Conservation (phyloP, 2,797 vertebrate species). For the Setipinna tenuifilis region DNA sequence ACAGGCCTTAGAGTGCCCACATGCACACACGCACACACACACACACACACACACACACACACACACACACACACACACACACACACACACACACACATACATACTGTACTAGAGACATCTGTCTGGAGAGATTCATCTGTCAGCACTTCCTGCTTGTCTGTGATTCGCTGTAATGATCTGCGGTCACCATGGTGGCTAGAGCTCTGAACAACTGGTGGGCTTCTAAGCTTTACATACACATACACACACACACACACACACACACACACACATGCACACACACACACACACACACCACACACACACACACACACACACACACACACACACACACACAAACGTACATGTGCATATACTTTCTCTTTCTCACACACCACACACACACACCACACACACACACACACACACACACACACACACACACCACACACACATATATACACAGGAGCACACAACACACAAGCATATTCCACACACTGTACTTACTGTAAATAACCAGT, state of each 20-base stretch:
- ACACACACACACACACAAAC: no score
- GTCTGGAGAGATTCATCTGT: not conserved
- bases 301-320: no score
- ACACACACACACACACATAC: not conserved
- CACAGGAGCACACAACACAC: no score
- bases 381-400: no score
- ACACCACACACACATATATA: no score
- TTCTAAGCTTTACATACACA: not conserved
- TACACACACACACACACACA: not conserved
- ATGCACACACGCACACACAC: not conserved
- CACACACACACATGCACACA: not conserved
- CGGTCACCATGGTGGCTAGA: not conserved
- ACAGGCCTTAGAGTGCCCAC: not conserved
- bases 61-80: not conserved
- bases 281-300: not conserved
- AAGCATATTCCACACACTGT: no score
- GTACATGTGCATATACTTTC: no score
- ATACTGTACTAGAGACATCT: not conserved
- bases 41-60: constrained; percentile 5
- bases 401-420: no score
- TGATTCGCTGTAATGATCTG: constrained; percentile 7
- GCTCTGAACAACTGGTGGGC: not conserved
- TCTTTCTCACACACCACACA: no score
- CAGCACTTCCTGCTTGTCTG: not conserved
- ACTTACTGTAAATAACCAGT: no score